Evolutionary conservation across 2,797 vertebrate species (phyloP).

Genomic region (Onychomys arenicola): DNA sequence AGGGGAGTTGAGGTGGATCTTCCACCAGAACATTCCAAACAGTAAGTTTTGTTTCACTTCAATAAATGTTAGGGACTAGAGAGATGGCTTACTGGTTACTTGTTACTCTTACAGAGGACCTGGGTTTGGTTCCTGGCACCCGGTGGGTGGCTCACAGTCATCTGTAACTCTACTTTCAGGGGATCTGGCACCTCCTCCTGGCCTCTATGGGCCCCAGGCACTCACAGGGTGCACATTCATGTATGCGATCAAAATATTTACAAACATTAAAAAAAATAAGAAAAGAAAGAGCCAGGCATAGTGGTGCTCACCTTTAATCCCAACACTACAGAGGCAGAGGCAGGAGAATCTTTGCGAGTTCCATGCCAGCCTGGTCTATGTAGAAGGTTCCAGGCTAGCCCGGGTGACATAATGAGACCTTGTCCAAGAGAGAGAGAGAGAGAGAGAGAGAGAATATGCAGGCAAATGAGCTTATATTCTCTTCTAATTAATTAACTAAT

Average conservation of each 20-base stretch:
- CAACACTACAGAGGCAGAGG: background rate
- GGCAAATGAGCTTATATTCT: background rate
- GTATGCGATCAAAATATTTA: background rate
- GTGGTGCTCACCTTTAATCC: background rate
- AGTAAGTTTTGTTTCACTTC: constrained; percentile 40
- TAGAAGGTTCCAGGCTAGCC: background rate
- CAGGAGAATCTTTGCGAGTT: background rate
- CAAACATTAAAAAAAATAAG: background rate
- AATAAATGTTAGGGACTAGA: background rate
- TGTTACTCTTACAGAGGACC: background rate
- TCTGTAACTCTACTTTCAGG: background rate
- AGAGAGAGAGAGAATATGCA: background rate
- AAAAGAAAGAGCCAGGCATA: no score
- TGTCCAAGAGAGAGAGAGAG: background rate
- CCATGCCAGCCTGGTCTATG: background rate
- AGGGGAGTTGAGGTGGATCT: no score
- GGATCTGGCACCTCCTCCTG: background rate
- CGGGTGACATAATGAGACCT: background rate
- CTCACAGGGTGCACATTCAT: no score
- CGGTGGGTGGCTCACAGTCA: background rate
- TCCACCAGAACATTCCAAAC: no score
- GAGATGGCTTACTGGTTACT: background rate
- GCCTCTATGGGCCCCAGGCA: no score
- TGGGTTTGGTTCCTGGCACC: background rate
- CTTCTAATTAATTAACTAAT: background rate